Conservation (phyloP, 2,113 vertebrate species). For the Asarcornis scutulata region DNA sequence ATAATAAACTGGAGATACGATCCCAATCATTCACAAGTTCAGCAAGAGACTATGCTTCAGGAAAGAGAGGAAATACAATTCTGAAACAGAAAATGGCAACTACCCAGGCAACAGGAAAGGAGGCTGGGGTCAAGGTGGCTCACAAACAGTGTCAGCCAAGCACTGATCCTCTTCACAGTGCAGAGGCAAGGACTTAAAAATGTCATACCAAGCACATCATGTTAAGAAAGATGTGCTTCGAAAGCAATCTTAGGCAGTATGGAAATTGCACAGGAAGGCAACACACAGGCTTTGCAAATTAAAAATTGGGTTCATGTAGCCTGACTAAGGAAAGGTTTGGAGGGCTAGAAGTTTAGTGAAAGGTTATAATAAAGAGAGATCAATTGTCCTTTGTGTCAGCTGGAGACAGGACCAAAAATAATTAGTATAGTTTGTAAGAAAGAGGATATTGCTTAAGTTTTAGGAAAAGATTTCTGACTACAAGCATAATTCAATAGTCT, state of each 20-base stretch:
- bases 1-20: not conserved
- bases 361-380: not conserved
- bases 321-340: not conserved
- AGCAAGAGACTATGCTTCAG: not conserved
- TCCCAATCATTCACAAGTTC: not conserved
- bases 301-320: not conserved
- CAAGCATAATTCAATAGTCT: not conserved
- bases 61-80: not conserved
- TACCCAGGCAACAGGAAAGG: not conserved
- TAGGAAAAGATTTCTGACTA: not conserved
- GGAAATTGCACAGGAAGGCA: not conserved
- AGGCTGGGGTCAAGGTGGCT: not conserved
- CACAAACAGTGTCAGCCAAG: not conserved
- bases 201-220: not conserved
- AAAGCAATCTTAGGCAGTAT: not conserved
- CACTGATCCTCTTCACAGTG: not conserved
- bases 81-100: not conserved
- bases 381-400: not conserved
- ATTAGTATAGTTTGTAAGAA: not conserved
- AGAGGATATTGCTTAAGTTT: not conserved
- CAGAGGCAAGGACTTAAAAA: not conserved
- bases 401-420: not conserved
- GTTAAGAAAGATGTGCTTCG: not conserved
- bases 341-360: not conserved
- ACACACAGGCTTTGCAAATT: not conserved